These are phyloP conservation scores for Acanthisitta chloris DNA, from an alignment of 2,113 vertebrate species.

Conservation along the genomic window DNA sequence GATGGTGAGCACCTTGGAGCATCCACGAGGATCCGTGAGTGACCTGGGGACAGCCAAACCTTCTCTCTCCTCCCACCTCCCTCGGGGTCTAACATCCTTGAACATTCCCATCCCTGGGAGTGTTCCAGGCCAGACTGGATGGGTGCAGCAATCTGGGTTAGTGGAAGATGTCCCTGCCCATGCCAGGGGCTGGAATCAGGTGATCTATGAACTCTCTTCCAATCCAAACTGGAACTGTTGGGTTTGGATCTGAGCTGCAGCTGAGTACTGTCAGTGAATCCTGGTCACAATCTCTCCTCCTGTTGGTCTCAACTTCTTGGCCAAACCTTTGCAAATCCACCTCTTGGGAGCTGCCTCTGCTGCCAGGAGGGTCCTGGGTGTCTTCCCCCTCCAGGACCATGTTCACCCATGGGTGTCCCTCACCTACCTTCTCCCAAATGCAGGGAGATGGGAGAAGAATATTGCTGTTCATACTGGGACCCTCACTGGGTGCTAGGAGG, in stretches of 20 bases:
- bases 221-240: not conserved
- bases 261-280: rapidly evolving
- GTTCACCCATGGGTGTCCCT: rapidly evolving
- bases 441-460: rapidly evolving
- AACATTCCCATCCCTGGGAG: not conserved
- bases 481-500: rapidly evolving
- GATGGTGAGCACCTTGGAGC: rapidly evolving
- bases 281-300: not conserved
- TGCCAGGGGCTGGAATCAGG: not conserved
- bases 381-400: not conserved
- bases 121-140: not conserved
- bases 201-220: not conserved
- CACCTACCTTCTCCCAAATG: rapidly evolving
- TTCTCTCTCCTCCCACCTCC: not conserved
- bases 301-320: not conserved
- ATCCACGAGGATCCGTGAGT: too few species aligned
- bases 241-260: not conserved
- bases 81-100: rapidly evolving
- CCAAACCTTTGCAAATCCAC: not conserved
- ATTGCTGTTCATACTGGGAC: rapidly evolving
- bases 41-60: rapidly evolving
- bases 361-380: not conserved
- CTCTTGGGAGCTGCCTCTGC: not conserved
- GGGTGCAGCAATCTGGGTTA: not conserved
- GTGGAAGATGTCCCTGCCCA: not conserved